Base-by-base conservation (phyloP, 2,113 vertebrate species). In the Pitta sordida region DNA sequence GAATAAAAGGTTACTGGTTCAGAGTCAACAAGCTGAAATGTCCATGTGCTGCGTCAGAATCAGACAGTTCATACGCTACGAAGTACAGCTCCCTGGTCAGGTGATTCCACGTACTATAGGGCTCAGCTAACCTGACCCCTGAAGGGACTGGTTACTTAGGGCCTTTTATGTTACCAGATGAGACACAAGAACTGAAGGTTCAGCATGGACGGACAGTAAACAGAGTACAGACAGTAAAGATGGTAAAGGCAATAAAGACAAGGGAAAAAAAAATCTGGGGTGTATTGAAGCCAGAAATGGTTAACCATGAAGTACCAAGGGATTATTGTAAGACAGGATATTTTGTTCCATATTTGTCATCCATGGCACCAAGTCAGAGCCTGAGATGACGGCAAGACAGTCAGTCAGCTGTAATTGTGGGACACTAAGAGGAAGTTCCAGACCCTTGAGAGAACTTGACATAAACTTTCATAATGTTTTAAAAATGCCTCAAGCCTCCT, bases 31-130 rank as follows among this genome's bases (percentile, higher is more conserved):
- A 69, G 27, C 12, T 69, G 32, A 49, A 62, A 27, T 8, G 7
- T 23, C 24, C 27, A 1, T 0, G 2, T 27, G 34, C 5, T 67
- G 19, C n/a, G 63, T 23, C 18, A 56, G 53, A 39, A 65, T 46
- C 41, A 48, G 41, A 30, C 19, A 58, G 20, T 11, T 73, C 34
- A 1, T 15, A 11, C 11, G 6, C 13, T 58, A 17, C 2, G 2
- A 21, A 49, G 8, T 29, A 15, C 14, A 52, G 10, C 3, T 32
- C 16, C 27, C 34, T 83, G 32, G 24, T 10, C 48, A 51, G 32
- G 10, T 26, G 20, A 51, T 43, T 20, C 23, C 18, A 15, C 23
- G 53, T 30, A 32, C 0, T 2, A 10, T 1, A 51, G 9, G 20
- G 7, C 22, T 26, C 22, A 70, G 18, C 30, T 82, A 37, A 81